phyloP scores from a whole-genome alignment of 2,113 vertebrate species.

The Catharus bicknelli region DNA sequence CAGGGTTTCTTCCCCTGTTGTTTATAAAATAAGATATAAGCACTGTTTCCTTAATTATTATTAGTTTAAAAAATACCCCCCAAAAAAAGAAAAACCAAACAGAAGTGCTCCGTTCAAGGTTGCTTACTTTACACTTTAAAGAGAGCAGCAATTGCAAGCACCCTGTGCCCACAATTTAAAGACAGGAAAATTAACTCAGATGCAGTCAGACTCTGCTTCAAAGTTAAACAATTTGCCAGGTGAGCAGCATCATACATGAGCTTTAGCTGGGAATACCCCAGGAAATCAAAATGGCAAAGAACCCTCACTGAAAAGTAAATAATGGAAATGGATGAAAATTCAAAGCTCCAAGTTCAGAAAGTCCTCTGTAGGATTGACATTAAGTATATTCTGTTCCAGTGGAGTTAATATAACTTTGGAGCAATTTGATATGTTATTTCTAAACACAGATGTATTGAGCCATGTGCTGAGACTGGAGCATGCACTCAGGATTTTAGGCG shows the following conservation, averaged over 20 bases:
- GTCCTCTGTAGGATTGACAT: fast-evolving
- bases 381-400: fast-evolving
- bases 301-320: neutral
- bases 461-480: neutral
- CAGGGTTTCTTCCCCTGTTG: fast-evolving
- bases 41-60: neutral
- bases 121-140: neutral
- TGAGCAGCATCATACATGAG: fast-evolving
- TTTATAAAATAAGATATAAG: neutral
- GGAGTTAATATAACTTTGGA: neutral
- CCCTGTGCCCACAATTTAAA: neutral
- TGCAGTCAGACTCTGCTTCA: neutral
- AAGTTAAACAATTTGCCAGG: neutral
- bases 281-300: neutral
- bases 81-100: neutral
- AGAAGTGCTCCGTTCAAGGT: neutral
- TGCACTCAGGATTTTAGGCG: neutral
- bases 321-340: neutral
- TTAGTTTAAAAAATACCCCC: neutral
- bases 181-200: neutral
- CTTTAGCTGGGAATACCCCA: neutral
- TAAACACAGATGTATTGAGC: fast-evolving
- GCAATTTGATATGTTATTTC: neutral
- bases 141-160: neutral
- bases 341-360: neutral